A percentile compares a stretch with the other conserved stretches of the same genome.
These are phyloP conservation scores for Argentina silus DNA, from an alignment of 2,797 vertebrate genomes.

Conservation along the genomic window DNA sequence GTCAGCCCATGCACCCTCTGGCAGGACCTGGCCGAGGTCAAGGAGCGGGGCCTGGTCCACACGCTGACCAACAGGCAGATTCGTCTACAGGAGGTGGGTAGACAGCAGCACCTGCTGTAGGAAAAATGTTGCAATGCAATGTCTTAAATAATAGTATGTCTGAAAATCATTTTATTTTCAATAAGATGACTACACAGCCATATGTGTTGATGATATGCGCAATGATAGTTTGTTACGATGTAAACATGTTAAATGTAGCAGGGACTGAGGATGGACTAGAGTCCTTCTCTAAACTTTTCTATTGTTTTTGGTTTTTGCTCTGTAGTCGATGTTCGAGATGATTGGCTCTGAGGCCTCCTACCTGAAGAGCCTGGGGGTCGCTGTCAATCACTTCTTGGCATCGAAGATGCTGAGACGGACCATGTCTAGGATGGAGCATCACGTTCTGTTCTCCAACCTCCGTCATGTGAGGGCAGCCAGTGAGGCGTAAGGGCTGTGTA, in stretches of 20 bases:
- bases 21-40: constrained; percentile 80
- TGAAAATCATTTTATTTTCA: too few relatives aligned
- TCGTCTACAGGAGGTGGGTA: constrained; percentile 79
- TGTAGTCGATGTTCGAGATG: constrained; percentile 82
- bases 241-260: too few relatives aligned
- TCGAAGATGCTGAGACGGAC: constrained; percentile 65
- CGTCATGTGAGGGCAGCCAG: constrained; percentile 60
- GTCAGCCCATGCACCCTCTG: constrained; percentile 70
- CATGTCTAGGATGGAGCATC: constrained; percentile 71
- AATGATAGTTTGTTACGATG: too few relatives aligned
- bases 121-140: background rate
- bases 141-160: background rate
- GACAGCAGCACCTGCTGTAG: too few relatives aligned
- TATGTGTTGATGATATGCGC: too few relatives aligned
- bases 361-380: constrained; percentile 77
- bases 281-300: background rate
- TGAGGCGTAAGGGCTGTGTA: constrained; percentile 56
- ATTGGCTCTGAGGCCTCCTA: constrained; percentile 83
- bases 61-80: constrained; percentile 64
- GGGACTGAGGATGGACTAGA: background rate
- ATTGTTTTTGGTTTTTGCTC: background rate
- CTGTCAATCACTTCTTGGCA: constrained; percentile 73
- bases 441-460: constrained; percentile 82
- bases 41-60: constrained; percentile 62
- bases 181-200: too few relatives aligned